Percentiles rank a stretch among this genome's conserved stretches.
phyloP scores from a whole-genome alignment of 2,113 vertebrate species.

The Podarcis cretensis region DNA sequence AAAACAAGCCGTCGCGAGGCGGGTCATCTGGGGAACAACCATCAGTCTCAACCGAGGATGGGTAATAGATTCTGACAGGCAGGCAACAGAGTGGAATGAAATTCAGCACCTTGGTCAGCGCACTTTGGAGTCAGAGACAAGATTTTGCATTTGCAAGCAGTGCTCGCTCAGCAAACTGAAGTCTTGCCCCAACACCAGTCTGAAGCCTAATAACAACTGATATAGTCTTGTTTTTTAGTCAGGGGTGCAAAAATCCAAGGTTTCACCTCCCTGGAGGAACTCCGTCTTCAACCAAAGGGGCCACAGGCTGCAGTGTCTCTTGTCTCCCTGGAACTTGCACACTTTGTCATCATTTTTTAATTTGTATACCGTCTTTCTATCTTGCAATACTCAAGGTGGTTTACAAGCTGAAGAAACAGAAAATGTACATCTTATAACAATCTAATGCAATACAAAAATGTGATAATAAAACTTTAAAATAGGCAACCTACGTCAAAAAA shows the following conservation, averaged over 20 bases:
- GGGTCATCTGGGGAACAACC: background rate
- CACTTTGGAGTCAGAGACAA: background rate
- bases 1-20: too few relatives aligned
- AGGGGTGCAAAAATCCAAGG: background rate
- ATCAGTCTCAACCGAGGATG: background rate
- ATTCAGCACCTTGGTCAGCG: slow-evolving; percentile 9
- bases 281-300: background rate
- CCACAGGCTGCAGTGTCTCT: background rate
- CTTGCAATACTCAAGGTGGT: too few relatives aligned
- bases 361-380: too few relatives aligned
- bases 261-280: background rate
- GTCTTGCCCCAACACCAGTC: background rate
- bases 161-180: too few relatives aligned
- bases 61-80: background rate
- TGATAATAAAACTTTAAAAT: too few relatives aligned
- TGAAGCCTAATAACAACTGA: background rate
- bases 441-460: too few relatives aligned
- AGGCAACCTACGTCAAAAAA: too few relatives aligned
- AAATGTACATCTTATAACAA: too few relatives aligned
- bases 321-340: background rate
- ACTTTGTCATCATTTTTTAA: too few relatives aligned
- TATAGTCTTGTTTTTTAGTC: background rate
- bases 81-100: background rate
- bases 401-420: too few relatives aligned
- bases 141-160: background rate